A percentile compares a stretch with the other conserved stretches of the same genome.
Conservation (phyloP, 37 sponge, comb jelly and placozoan species). For the Chondrosia reniformis region DNA sequence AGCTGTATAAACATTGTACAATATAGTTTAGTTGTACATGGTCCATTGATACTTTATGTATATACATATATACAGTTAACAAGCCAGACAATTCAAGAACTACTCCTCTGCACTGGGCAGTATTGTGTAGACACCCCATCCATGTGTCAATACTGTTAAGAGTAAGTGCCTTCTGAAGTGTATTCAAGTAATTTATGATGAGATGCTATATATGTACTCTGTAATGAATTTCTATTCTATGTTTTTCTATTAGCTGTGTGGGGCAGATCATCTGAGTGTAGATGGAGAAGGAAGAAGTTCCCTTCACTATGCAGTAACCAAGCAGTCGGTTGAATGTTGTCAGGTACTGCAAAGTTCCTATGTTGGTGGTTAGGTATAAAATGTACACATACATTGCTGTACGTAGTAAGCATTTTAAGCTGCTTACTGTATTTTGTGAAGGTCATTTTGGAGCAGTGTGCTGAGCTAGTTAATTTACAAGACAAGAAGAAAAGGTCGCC, state of each 20-base stretch:
- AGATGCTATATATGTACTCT: not conserved
- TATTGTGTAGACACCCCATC: slow-evolving; percentile 27
- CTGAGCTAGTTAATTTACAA: not conserved
- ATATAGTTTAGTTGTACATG: too few species aligned
- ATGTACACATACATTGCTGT: too few species aligned
- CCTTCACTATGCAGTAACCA: slow-evolving; percentile 70
- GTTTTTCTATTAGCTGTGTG: slow-evolving; percentile 5
- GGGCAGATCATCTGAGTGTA: not conserved
- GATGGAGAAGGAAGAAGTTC: slow-evolving; percentile 74
- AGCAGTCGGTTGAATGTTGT: slow-evolving; percentile 34
- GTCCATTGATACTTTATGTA: too few species aligned
- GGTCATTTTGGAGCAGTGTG: slow-evolving; percentile 3
- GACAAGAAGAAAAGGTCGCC: not conserved
- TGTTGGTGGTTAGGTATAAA: not conserved
- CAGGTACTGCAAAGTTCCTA: not conserved
- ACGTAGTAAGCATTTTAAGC: not conserved
- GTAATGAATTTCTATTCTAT: not conserved
- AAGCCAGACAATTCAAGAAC: slow-evolving; percentile 20
- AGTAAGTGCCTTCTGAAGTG: not conserved
- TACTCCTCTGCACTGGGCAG: slow-evolving; percentile 32
- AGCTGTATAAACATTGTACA: too few species aligned
- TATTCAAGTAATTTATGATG: not conserved
- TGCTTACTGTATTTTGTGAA: not conserved
- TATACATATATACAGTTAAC: slow-evolving; percentile 5
- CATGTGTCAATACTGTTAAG: slow-evolving; percentile 25